phyloP scores from a whole-genome alignment of 2,797 vertebrate genomes.

The Coreius guichenoti region DNA sequence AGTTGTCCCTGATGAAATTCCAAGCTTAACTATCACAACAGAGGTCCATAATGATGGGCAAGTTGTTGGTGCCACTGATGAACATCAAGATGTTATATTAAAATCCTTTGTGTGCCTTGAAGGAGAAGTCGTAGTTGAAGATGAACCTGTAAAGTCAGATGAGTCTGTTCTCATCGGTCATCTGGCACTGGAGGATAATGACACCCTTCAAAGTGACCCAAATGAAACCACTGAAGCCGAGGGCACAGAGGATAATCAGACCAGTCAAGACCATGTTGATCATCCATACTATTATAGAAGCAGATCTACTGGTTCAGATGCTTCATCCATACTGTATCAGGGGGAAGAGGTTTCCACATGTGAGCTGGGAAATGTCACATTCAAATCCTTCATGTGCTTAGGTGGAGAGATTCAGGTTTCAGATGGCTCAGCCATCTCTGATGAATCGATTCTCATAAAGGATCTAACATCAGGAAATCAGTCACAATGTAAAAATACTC shows the following conservation, averaged over 20 bases:
- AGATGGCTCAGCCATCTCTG: conserved; percentile 57
- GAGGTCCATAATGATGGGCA: background rate
- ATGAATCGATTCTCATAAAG: conserved; percentile 63
- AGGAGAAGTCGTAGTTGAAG: conserved; percentile 65
- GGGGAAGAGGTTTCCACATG: conserved; percentile 53
- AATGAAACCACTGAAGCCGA: conserved; percentile 4
- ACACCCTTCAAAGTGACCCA: background rate
- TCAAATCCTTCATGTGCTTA: conserved; percentile 64
- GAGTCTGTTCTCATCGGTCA: conserved; percentile 64
- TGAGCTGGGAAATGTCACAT: conserved; percentile 53
- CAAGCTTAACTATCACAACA: background rate
- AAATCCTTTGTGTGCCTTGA: conserved; percentile 35
- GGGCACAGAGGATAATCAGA: background rate
- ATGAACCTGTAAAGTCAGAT: conserved; percentile 54
- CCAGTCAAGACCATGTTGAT: conserved; percentile 16
- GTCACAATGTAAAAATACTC: conserved; percentile 17
- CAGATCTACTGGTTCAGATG: background rate
- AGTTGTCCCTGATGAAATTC: background rate
- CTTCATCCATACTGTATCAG: conserved; percentile 1
- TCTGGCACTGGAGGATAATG: conserved; percentile 24
- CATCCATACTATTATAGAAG: conserved; percentile 16
- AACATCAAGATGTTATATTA: conserved; percentile 30
- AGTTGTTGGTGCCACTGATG: background rate
- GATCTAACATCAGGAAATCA: conserved; percentile 18
- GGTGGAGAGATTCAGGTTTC: conserved; percentile 69